phyloP scores from a whole-genome alignment of 2,113 vertebrate genomes.

The Siniperca chuatsi region DNA sequence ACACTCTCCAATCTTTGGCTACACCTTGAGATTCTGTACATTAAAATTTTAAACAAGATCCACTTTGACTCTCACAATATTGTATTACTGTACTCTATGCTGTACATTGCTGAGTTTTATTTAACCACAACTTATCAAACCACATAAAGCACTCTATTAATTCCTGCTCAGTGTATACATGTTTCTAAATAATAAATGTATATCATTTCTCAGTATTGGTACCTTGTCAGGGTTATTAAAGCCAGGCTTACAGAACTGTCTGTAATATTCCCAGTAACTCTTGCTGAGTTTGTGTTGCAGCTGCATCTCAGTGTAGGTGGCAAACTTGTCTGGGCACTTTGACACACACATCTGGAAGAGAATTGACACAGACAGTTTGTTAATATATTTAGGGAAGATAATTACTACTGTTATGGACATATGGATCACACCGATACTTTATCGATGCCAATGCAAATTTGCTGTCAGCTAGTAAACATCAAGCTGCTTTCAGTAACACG shows the following conservation, averaged over 20 bases:
- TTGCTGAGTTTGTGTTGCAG: conserved; percentile 78
- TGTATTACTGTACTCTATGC: background rate
- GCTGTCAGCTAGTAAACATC: background rate
- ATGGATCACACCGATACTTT: background rate
- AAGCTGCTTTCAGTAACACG: background rate
- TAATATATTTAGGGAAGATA: background rate
- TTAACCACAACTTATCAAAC: background rate
- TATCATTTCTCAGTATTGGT: background rate
- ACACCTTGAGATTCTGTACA: background rate
- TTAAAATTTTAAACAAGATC: background rate
- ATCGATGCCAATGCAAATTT: background rate
- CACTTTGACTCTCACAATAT: background rate
- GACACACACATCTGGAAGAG: conserved; percentile 91
- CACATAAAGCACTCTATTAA: background rate
- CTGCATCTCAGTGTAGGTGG: conserved; percentile 91
- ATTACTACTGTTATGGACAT: background rate
- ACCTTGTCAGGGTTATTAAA: conserved; percentile 89
- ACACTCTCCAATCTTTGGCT: background rate
- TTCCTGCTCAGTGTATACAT: background rate
- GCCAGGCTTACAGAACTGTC: conserved; percentile 90
- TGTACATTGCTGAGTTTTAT: background rate
- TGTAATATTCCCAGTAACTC: conserved; percentile 90
- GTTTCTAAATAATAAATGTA: background rate
- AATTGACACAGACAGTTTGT: background rate
- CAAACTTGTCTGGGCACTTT: conserved; percentile 91